Percentiles rank a stretch among this genome's conserved stretches.
These are phyloP conservation scores for Cyanocitta stelleri DNA, from an alignment of 2,113 vertebrate genomes.

Conservation along the genomic window DNA sequence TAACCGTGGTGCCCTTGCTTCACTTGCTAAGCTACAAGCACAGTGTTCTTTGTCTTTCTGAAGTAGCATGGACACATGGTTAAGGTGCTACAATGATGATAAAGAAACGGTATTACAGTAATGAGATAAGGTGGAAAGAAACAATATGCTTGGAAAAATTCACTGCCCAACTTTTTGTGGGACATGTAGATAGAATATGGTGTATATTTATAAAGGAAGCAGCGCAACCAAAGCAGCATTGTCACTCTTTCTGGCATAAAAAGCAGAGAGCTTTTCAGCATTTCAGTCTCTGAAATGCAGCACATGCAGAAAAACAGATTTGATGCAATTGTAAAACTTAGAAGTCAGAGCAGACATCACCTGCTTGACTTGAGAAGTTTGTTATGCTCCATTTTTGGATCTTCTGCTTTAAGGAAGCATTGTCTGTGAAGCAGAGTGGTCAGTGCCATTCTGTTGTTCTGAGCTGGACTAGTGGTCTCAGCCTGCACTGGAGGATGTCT, in stretches of 20 bases:
- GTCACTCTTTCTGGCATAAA: background rate
- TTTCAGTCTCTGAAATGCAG: background rate
- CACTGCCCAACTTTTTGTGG: background rate
- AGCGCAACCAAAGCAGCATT: background rate
- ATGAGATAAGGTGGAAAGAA: background rate
- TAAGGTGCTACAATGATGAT: background rate
- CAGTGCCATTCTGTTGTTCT: background rate
- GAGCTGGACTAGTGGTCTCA: background rate
- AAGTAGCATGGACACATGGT: background rate
- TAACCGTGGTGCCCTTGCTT: slow-evolving; percentile 29
- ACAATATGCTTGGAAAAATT: background rate
- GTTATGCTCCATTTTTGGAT: background rate
- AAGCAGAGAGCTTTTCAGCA: background rate
- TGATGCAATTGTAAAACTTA: background rate
- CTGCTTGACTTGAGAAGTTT: background rate
- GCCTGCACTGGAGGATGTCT: background rate
- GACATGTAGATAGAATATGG: background rate
- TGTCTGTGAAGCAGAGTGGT: background rate
- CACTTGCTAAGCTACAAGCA: background rate
- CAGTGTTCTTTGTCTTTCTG: slow-evolving; percentile 3
- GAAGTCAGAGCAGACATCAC: background rate
- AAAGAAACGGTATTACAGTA: background rate
- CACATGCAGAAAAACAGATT: background rate
- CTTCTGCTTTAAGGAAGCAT: background rate
- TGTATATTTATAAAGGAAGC: background rate